These are phyloP conservation scores for Nicator chloris DNA, from an alignment of 2,113 vertebrate species.

Conservation along the genomic window DNA sequence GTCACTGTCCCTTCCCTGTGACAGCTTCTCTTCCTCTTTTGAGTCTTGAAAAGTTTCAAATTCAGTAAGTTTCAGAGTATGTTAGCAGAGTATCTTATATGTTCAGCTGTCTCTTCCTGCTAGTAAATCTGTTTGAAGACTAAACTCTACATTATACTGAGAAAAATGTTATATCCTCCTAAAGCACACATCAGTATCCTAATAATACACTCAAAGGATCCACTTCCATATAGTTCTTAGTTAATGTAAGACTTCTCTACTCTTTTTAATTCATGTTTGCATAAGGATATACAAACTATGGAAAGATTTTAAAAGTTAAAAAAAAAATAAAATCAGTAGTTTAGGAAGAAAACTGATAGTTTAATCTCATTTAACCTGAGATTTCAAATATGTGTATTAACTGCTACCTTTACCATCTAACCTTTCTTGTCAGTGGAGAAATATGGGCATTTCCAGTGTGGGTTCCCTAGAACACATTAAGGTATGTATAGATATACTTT, in stretches of 20 bases:
- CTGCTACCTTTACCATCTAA: background rate
- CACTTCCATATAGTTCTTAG: background rate
- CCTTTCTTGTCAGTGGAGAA: background rate
- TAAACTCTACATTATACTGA: background rate
- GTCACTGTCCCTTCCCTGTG: background rate
- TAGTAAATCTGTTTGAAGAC: background rate
- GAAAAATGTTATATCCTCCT: background rate
- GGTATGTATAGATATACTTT: background rate
- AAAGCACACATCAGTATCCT: background rate
- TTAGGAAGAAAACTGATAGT: background rate
- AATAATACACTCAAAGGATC: background rate
- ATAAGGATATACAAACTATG: background rate
- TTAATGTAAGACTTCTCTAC: background rate
- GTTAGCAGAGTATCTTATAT: background rate
- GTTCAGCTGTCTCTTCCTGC: background rate
- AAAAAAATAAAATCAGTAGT: background rate
- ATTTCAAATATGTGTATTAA: background rate
- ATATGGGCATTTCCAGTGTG: accelerated
- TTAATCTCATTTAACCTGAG: background rate
- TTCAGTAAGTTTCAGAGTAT: background rate
- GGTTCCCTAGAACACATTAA: background rate
- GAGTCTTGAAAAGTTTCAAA: background rate
- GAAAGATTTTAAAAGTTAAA: background rate
- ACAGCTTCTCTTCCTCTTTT: background rate
- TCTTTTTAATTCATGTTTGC: background rate